Conservation (phyloP, 2,797 vertebrate genomes). For the Psittacula echo region DNA sequence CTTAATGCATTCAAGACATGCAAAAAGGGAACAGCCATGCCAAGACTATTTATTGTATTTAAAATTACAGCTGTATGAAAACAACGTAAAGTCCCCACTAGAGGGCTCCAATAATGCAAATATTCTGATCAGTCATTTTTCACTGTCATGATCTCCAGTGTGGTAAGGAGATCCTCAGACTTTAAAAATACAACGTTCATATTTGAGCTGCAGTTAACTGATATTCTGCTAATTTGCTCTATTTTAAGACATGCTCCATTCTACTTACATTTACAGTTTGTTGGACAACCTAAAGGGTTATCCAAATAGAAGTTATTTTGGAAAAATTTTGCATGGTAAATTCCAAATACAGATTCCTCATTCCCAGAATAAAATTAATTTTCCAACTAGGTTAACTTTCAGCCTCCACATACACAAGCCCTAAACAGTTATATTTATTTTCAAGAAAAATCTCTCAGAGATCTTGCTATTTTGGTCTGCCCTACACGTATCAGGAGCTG, state of each 20-base stretch:
- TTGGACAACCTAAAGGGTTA: neutral
- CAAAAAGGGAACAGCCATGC: neutral
- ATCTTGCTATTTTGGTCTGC: neutral
- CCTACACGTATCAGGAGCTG: neutral
- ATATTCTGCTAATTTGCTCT: neutral
- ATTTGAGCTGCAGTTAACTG: neutral
- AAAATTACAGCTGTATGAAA: neutral
- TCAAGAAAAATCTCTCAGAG: neutral
- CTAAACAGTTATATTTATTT: neutral
- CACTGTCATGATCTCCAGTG: neutral
- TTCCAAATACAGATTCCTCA: neutral
- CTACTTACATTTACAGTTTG: neutral
- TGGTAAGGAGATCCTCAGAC: neutral
- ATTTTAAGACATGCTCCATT: neutral
- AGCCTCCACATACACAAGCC: neutral
- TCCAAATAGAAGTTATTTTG: neutral
- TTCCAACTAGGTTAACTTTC: neutral
- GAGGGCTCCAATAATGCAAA: constrained; percentile 36
- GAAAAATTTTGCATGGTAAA: neutral
- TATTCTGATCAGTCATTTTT: neutral
- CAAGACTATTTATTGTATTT: neutral
- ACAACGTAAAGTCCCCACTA: constrained; percentile 3
- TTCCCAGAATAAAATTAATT: neutral
- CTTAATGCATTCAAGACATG: neutral
- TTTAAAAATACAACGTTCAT: neutral